A percentile compares a stretch with the other conserved stretches of the same genome.
Evolutionary conservation across 2,113 vertebrate genomes (phyloP).

Genomic region (Macaca nemestrina): DNA sequence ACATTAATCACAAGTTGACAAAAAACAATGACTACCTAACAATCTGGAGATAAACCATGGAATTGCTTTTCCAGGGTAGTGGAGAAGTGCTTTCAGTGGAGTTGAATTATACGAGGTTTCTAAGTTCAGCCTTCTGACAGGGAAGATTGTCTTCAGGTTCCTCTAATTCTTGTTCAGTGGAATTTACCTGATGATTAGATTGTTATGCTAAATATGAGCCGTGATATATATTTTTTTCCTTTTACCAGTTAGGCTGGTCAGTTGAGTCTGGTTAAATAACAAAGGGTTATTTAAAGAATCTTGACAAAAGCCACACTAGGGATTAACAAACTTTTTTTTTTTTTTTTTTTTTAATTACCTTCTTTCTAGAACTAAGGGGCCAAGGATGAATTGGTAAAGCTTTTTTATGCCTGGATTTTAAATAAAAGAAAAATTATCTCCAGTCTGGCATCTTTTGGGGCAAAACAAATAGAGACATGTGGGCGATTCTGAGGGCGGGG

Average conservation of each 20-base stretch:
- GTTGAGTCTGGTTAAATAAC: conserved; percentile 12
- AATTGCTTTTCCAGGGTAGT: neutral
- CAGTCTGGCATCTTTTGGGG: conserved; percentile 22
- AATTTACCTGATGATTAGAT: neutral
- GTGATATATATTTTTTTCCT: neutral
- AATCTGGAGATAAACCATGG: neutral
- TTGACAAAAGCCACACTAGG: neutral
- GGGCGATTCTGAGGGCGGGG: neutral
- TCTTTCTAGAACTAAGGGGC: neutral
- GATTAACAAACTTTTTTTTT: neutral
- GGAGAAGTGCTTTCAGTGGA: neutral
- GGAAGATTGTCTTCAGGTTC: neutral
- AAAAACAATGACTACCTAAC: neutral
- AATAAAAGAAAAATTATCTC: neutral
- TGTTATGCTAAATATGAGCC: neutral
- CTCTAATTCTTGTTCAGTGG: neutral
- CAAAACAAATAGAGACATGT: conserved; percentile 10
- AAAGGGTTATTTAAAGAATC: conserved; percentile 39
- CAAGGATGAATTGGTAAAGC: neutral
- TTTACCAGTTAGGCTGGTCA: neutral
- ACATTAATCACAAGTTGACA: neutral
- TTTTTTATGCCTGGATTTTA: conserved; percentile 55
- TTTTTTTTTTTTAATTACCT: neutral
- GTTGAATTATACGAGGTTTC: neutral
- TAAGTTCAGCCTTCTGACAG: neutral